Base-by-base conservation (phyloP, 1,140 invertebrate species). In the Babylonia areolata region DNA sequence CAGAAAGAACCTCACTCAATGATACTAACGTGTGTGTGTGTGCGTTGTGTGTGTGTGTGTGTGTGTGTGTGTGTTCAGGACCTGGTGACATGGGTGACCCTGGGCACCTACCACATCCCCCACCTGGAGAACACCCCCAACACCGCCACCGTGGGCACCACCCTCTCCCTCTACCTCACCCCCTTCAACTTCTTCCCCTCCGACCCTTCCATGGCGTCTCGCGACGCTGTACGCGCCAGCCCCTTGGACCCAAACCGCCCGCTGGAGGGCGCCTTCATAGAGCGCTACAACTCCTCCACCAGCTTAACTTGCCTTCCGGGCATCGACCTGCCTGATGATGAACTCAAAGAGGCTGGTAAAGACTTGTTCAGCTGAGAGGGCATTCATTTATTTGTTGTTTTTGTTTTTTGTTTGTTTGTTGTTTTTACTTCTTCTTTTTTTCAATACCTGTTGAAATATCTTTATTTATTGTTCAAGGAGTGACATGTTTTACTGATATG, bases 221-320 rank as follows among this genome's bases (percentile, higher is more conserved):
- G 81, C 31, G 89, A 92, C 51, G 87, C 89, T 20, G 89, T 92
- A 2, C 88, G 89, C 0, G 80, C 91, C 97, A 96, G 97, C 90
- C 97, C 89, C 31, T 86, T 86, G 79, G 89, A 90, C 64, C 58
- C 84, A 33, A 78, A 79, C 12, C 77, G 51, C 0, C 90, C 90
- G 0, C 82, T 84, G 40, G 87, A 85, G 12, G 89, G 89, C 3
- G 89, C 88, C 6, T 40, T 82, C 17, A 89, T 91, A 28, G 69
- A 90, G 69, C 83, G 91, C 20, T 78, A 90, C 84, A 87, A 87
- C 35, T 42, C 83, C 54, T 80, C 78, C 46, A 6, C 78, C 9
- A 54, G 33, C 0, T 28, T 71, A 20, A 39, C 33, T 1, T 89
- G 89, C 85, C 39, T 86, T 9, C 86, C 87, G 17, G 79, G 80